Conservation (phyloP, 2,888 invertebrate genomes). For the Achlya flavicornis region DNA sequence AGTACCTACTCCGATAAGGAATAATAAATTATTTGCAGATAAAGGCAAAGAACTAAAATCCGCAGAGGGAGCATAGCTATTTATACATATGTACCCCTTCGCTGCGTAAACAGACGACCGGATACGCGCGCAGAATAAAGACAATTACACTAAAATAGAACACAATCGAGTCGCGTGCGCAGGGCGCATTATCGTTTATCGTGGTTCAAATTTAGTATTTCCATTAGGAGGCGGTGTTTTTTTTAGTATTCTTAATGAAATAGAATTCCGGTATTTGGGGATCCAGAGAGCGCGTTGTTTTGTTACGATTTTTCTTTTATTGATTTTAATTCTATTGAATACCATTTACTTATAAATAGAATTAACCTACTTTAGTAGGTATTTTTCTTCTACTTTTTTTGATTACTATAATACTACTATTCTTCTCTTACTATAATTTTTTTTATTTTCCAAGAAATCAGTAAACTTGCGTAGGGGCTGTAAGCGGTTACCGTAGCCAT, state of each 20-base stretch:
- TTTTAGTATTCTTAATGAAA: not conserved
- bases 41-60: not conserved
- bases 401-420: no score
- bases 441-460: no score
- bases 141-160: slow-evolving; percentile 62
- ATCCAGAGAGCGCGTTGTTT: not conserved
- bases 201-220: slow-evolving; percentile 60
- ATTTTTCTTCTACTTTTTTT: no score
- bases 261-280: not conserved
- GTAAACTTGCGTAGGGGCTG: no score
- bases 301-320: not conserved
- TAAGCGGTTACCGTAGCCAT: no score
- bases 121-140: slow-evolving; percentile 44
- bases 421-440: no score
- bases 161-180: slow-evolving; percentile 53
- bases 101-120: slow-evolving; percentile 47
- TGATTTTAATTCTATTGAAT: not conserved
- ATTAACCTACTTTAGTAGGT: no score
- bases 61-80: not conserved
- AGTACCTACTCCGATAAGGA: no score
- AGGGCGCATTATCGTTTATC: slow-evolving; percentile 57
- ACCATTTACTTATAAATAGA: no score
- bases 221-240: slow-evolving; percentile 43
- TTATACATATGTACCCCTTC: slow-evolving; percentile 7
- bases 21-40: not conserved